phyloP scores from a whole-genome alignment of 2,797 vertebrate genomes.

The Hylomyscus alleni region DNA sequence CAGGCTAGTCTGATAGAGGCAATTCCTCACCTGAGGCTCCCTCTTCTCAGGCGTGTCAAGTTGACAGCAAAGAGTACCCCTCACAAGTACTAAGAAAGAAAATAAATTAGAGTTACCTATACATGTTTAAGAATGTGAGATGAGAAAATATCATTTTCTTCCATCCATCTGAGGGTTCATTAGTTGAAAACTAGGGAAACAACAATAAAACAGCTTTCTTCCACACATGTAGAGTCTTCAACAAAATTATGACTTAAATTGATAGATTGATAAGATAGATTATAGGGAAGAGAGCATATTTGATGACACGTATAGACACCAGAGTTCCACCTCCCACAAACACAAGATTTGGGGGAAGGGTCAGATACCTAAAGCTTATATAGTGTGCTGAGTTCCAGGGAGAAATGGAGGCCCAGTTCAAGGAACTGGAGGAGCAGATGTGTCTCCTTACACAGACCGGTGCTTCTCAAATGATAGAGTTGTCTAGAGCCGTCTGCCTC shows the following conservation, averaged over 20 bases:
- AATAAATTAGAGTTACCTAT: slow-evolving; percentile 41
- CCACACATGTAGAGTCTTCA: not conserved
- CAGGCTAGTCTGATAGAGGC: not conserved
- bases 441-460: not conserved
- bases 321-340: not conserved
- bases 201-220: not conserved
- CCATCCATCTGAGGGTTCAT: not conserved
- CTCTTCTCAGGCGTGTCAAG: not conserved
- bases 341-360: not conserved
- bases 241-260: not conserved
- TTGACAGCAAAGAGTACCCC: not conserved
- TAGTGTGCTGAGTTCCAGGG: not conserved
- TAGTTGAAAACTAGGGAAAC: not conserved
- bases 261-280: not conserved
- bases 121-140: not conserved
- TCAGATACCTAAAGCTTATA: not conserved
- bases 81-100: not conserved
- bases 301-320: not conserved
- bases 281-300: not conserved
- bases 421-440: not conserved
- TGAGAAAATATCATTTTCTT: slow-evolving; percentile 9
- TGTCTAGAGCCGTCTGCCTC: not conserved
- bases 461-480: not conserved
- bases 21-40: not conserved
- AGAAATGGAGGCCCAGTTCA: not conserved